These are phyloP conservation scores for Chamaedrilus cognettii DNA, from an alignment of 2,888 invertebrate species.

Conservation along the genomic window DNA sequence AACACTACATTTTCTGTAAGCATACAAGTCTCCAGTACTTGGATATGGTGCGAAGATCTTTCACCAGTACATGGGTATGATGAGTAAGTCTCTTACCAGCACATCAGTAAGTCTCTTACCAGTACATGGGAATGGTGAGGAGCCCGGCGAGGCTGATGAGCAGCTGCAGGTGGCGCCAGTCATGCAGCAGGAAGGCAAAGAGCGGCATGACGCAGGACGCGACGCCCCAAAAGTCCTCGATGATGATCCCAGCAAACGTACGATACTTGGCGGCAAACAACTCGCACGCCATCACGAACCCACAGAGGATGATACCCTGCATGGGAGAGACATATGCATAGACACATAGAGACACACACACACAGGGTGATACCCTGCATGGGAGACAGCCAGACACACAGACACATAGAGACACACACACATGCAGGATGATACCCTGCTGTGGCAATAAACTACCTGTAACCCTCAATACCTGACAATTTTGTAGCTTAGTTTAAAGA, in stretches of 20 bases:
- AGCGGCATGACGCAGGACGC: constrained; percentile 39
- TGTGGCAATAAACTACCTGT: too few relatives aligned
- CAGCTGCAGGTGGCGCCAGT: constrained; percentile 43
- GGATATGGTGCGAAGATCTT: too few relatives aligned
- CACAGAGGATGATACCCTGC: constrained; percentile 41
- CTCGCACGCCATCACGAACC: constrained; percentile 42
- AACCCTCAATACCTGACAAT: too few relatives aligned
- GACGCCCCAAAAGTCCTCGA: constrained; percentile 40
- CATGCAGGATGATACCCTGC: constrained; percentile 42
- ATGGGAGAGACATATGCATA: too few relatives aligned
- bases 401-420: constrained; percentile 42
- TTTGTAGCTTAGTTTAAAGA: too few relatives aligned
- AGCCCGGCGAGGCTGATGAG: constrained; percentile 32
- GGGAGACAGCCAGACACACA: too few relatives aligned
- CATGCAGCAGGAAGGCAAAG: constrained; percentile 39
- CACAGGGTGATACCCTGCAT: constrained; percentile 40
- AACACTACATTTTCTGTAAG: too few relatives aligned
- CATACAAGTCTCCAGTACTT: too few relatives aligned
- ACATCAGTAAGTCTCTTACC: too few relatives aligned
- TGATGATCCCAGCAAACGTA: constrained; percentile 38
- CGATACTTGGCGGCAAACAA: constrained; percentile 41
- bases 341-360: too few relatives aligned
- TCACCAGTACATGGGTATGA: too few relatives aligned
- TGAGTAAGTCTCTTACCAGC: too few relatives aligned
- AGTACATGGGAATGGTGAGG: constrained; percentile 36